phyloP scores from a whole-genome alignment of 2,888 invertebrate species.

The Eupelmus urozonus region DNA sequence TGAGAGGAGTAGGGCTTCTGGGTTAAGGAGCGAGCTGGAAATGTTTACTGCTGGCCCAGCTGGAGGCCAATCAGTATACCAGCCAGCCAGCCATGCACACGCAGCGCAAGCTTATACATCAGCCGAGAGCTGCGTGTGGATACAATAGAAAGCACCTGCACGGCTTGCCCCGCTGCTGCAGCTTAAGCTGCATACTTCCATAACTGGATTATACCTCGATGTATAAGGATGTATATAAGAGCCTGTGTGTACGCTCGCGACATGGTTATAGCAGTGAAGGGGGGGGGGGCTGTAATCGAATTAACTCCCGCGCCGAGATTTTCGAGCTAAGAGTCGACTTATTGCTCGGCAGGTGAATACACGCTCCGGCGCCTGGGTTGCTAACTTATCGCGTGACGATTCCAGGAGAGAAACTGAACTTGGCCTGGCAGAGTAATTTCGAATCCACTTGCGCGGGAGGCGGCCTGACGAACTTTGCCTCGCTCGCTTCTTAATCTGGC shows the following conservation, averaged over 20 bases:
- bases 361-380: no score
- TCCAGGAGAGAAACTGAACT: no score
- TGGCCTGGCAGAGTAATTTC: no score
- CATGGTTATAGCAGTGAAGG: no score
- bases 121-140: background rate
- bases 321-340: constrained; percentile 32
- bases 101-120: background rate
- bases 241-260: background rate
- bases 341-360: background rate
- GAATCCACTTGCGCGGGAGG: no score
- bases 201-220: constrained; percentile 70
- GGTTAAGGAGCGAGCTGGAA: constrained; percentile 61
- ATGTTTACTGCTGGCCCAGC: constrained; percentile 76
- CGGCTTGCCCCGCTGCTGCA: constrained; percentile 64
- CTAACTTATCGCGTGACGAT: constrained; percentile 26
- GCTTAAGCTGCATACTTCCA: constrained; percentile 67
- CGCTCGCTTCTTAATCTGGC: no score
- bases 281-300: constrained; percentile 63
- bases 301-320: constrained; percentile 63
- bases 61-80: constrained; percentile 72
- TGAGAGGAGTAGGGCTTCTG: constrained; percentile 41
- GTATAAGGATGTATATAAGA: constrained; percentile 34
- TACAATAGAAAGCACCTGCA: constrained; percentile 35
- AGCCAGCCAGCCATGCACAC: background rate
- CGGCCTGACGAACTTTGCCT: no score